A percentile compares a stretch with the other conserved stretches of the same genome.
Evolutionary conservation across 2,888 invertebrate genomes (phyloP).

Genomic region (Drosophila melanosoma): DNA sequence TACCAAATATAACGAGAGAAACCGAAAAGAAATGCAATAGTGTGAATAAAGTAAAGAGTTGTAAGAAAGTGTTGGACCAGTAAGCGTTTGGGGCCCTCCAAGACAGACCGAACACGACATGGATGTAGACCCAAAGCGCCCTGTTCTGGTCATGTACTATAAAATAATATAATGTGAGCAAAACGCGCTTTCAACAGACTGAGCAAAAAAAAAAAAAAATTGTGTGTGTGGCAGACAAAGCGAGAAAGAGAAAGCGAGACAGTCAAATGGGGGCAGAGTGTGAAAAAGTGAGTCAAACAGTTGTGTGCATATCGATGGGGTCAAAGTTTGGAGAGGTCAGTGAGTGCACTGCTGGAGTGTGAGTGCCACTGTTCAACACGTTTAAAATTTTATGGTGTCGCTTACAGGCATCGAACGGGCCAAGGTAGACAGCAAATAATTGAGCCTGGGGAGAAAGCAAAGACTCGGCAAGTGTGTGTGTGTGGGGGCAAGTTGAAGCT

Average conservation of each 20-base stretch:
- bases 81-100: constrained; percentile 5
- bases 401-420: constrained; percentile 66
- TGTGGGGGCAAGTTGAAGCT: constrained; percentile 28
- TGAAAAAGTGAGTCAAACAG: constrained; percentile 1
- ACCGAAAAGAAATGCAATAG: constrained; percentile 20
- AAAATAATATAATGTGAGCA: constrained; percentile 74
- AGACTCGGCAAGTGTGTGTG: constrained; percentile 1
- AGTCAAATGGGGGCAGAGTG: background rate
- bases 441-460: constrained; percentile 39
- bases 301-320: constrained; percentile 46
- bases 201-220: constrained; percentile 44
- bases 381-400: constrained; percentile 79
- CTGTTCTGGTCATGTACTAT: constrained; percentile 56
- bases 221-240: constrained; percentile 17
- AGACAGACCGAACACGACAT: constrained; percentile 39
- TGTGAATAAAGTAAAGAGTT: constrained; percentile 41
- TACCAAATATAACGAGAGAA: constrained; percentile 15
- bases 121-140: constrained; percentile 44
- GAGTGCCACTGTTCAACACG: constrained; percentile 47
- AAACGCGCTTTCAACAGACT: constrained; percentile 40
- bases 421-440: constrained; percentile 12
- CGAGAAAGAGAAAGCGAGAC: background rate
- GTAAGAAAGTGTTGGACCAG: constrained; percentile 29
- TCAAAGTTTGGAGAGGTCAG: constrained; percentile 64
- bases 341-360: constrained; percentile 38